Percentiles rank a stretch among this genome's conserved stretches.
Conservation (phyloP, 2,797 vertebrate genomes). For the Tangara arthus region DNA sequence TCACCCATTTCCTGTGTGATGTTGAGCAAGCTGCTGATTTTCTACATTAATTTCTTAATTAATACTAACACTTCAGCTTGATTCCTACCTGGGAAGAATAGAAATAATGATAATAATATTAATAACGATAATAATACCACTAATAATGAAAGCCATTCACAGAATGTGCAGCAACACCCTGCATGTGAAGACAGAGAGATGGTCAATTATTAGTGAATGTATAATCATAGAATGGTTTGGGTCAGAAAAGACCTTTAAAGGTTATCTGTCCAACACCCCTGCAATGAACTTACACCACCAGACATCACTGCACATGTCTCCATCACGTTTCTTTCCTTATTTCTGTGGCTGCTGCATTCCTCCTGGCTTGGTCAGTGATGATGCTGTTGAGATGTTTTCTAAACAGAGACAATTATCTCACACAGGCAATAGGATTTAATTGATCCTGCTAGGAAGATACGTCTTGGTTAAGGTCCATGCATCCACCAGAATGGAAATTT, state of each 20-base stretch:
- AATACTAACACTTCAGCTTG: neutral
- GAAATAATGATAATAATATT: neutral
- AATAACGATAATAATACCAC: neutral
- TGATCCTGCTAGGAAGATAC: neutral
- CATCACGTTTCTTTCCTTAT: neutral
- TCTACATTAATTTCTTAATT: neutral
- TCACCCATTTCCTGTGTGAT: neutral
- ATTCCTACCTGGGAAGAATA: neutral
- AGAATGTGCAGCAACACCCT: neutral
- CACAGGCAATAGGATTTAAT: neutral
- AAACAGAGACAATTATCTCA: neutral
- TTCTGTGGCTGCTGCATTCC: neutral
- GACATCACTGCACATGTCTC: neutral
- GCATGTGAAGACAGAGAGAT: rapidly evolving
- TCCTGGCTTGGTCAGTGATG: neutral
- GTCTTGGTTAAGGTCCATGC: neutral
- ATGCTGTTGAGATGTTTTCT: neutral
- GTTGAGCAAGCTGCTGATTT: neutral
- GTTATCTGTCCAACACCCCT: neutral
- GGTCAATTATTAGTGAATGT: neutral
- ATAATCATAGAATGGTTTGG: neutral
- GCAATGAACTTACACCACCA: neutral
- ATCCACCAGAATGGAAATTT: neutral
- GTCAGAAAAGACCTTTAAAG: neutral
- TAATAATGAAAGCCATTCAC: neutral